These are phyloP conservation scores for Tribolium freemani DNA, from an alignment of 2,888 invertebrate genomes.

Conservation along the genomic window DNA sequence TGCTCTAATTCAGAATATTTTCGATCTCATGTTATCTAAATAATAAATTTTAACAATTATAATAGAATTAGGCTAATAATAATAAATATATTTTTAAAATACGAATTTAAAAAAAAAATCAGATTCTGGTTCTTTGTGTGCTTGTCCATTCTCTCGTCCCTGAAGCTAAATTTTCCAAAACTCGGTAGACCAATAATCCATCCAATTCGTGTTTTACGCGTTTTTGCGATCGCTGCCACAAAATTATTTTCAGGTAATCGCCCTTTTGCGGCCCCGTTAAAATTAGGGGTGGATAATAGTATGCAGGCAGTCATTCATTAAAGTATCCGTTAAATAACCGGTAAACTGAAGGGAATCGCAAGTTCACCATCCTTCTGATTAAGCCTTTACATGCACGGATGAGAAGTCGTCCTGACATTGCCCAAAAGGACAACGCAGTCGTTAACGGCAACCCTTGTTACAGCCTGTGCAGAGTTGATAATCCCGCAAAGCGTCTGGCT, in stretches of 20 bases:
- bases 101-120: no score
- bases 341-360: constrained; percentile 33
- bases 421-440: constrained; percentile 40
- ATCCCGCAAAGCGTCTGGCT: constrained; percentile 51
- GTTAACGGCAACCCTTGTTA: constrained; percentile 46
- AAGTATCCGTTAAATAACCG: constrained; percentile 37
- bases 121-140: no score
- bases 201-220: background rate
- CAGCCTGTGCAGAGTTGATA: constrained; percentile 51
- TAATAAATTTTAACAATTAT: no score
- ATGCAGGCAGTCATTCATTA: constrained; percentile 5
- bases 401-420: constrained; percentile 42
- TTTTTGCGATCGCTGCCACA: background rate
- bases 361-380: constrained; percentile 35
- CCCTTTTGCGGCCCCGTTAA: background rate
- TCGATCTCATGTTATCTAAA: no score
- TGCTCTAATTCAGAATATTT: no score
- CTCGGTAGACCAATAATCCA: background rate
- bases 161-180: background rate
- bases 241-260: constrained; percentile 1
- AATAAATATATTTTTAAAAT: no score
- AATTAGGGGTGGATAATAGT: constrained; percentile 15
- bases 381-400: constrained; percentile 43
- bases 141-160: no score
- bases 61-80: no score